Conservation (phyloP, 1,140 invertebrate genomes). For the Psilanteris sp. region DNA sequence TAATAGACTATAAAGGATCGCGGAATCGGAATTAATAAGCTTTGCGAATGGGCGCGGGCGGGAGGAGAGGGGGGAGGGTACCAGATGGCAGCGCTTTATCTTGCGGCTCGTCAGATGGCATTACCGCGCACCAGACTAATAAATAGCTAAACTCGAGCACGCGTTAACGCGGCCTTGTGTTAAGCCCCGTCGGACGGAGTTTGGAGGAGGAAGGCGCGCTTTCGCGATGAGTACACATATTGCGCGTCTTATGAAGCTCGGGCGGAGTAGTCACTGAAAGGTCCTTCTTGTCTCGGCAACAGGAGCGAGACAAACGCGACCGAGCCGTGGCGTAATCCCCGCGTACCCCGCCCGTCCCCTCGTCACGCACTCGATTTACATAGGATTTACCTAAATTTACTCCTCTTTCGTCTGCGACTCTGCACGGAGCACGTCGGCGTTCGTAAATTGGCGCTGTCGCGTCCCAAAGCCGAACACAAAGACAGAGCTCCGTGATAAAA, state of each 20-base stretch:
- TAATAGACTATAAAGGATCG: constrained; percentile 51
- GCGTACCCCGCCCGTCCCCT: background rate
- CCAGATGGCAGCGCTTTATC: constrained; percentile 48
- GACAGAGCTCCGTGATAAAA: constrained; percentile 60
- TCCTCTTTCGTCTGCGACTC: constrained; percentile 49
- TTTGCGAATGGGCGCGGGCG: background rate
- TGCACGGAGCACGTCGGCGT: constrained; percentile 50
- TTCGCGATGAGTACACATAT: constrained; percentile 66
- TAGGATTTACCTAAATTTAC: constrained; percentile 67
- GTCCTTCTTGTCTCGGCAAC: constrained; percentile 33
- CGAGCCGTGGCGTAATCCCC: background rate
- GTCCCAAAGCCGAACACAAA: constrained; percentile 54
- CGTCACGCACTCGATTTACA: constrained; percentile 63
- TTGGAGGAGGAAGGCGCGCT: constrained; percentile 45
- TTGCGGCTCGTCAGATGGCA: constrained; percentile 69
- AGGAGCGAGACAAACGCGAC: constrained; percentile 18
- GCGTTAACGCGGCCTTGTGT: constrained; percentile 70
- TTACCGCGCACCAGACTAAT: constrained; percentile 71
- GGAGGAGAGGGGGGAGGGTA: background rate
- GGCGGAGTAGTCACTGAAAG: constrained; percentile 46
- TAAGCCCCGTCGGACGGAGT: constrained; percentile 60
- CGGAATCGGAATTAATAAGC: constrained; percentile 56
- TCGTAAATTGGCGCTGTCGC: constrained; percentile 63
- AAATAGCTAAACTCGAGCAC: constrained; percentile 72
- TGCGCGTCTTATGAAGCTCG: constrained; percentile 58